Evolutionary conservation across 2,888 invertebrate species (phyloP), one percentile per base, ranked within the genome.

Genomic region (Hypselothyrea guttata): DNA sequence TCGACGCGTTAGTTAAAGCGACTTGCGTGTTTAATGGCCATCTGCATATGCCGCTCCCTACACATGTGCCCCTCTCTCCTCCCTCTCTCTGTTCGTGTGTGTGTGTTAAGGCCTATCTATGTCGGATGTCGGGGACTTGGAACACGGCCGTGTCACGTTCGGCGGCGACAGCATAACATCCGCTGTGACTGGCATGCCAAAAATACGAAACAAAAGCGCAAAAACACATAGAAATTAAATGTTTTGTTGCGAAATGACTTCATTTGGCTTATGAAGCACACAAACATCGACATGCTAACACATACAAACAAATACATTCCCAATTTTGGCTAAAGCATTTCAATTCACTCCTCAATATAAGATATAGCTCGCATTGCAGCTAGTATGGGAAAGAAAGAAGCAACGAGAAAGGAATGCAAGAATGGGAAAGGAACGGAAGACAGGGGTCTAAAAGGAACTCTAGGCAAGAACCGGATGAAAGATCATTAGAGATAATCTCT

Each of bases 181-280:
- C 68, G 68, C 69, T 84, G 85, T 64, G 71, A 71, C 59, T 75
- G 79, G 63, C 83, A 75, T 84, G 70, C 53, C 59, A 57, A 83
- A 75, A 73, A 76, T 55, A 58, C 44, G 28, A 61, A 61, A 45
- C 55, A 53, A 58, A 68, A 28, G 13, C 7, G 12, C 34, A 7
- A 4, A 34, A 38, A 46, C 34, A 44, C 35, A 42, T 16, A 46
- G 11, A 40, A 40, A 56, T 53, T 40, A 52, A 75, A 68, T 47
- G 38, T 47, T 58, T 56, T 37, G 53, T 51, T 57, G 35, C 40
- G 40, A 54, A 62, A 83, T 83, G 85, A 71, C 73, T 79, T 70
- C 56, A 75, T 85, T 79, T 64, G 33, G 55, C 49, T 56, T 54
- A 45, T 59, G 30, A 9, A 27, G n/a, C 8, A 15, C 1, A 16